These are phyloP conservation scores for Caenorhabditis sp. DNA, from an alignment of 2,888 invertebrate genomes.

Conservation along the genomic window DNA sequence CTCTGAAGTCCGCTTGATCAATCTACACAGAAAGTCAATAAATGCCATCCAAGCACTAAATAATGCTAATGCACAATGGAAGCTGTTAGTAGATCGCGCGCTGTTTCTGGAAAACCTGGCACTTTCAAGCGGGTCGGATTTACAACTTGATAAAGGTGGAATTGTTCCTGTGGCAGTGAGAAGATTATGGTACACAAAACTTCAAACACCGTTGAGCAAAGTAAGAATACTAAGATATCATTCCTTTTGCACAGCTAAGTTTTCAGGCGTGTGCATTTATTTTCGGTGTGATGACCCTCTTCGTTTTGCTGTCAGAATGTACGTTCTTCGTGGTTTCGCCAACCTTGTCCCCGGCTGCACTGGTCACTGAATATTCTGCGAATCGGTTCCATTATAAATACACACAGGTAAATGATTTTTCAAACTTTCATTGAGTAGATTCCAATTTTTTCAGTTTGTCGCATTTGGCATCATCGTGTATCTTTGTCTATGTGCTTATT, in stretches of 20 bases:
- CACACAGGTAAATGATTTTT: constrained; percentile 79
- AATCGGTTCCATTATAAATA: constrained; percentile 87
- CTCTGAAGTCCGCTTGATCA: constrained; percentile 75
- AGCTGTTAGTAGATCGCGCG: constrained; percentile 68
- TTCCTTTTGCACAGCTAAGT: too few relatives aligned
- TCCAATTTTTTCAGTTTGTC: constrained; percentile 78
- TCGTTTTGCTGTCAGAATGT: constrained; percentile 98
- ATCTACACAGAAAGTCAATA: constrained; percentile 90
- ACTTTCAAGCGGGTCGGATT: constrained; percentile 33
- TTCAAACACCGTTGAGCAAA: constrained; percentile 34
- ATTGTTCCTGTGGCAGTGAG: constrained; percentile 17
- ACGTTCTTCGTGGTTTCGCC: constrained; percentile 93
- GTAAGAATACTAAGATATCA: too few relatives aligned
- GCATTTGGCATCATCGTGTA: constrained; percentile 91
- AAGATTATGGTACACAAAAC: constrained; percentile 36
- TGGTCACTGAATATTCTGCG: constrained; percentile 85
- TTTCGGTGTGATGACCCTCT: constrained; percentile 82
- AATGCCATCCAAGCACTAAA: constrained; percentile 87
- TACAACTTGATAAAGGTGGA: constrained; percentile 16
- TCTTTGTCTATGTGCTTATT: constrained; percentile 95
- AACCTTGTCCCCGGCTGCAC: constrained; percentile 94
- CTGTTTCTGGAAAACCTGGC: constrained; percentile 53
- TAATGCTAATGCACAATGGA: constrained; percentile 89
- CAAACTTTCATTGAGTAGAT: not conserved
- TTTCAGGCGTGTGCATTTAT: constrained; percentile 77